Conservation (phyloP, 2,797 vertebrate species). For the Nasua narica region DNA sequence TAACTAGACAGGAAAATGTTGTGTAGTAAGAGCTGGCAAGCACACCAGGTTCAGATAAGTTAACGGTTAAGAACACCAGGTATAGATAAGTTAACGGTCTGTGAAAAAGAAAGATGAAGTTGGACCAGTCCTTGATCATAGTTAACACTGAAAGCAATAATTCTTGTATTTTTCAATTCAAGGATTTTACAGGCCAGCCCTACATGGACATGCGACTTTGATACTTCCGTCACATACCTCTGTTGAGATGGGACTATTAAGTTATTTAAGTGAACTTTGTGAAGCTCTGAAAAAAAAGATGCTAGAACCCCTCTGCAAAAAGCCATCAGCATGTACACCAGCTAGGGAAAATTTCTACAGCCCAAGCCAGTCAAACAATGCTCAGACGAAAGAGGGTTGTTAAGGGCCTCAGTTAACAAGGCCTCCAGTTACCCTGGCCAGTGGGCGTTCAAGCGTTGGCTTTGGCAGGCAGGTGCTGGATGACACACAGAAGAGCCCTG, state of each 20-base stretch:
- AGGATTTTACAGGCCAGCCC: not conserved
- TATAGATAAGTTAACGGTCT: not conserved
- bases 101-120: not conserved
- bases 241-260: not conserved
- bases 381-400: not conserved
- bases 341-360: not conserved
- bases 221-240: not conserved
- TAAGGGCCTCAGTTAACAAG: not conserved
- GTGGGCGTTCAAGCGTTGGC: not conserved
- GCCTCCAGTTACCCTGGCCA: not conserved
- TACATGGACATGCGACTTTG: not conserved
- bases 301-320: not conserved
- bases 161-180: not conserved
- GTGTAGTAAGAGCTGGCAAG: not conserved
- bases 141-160: not conserved
- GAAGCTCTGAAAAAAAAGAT: not conserved
- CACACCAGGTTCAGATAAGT: not conserved
- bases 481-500: not conserved
- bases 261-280: not conserved
- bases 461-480: not conserved
- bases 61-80: not conserved
- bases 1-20: not conserved
- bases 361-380: not conserved
- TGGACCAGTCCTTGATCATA: not conserved
- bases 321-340: not conserved